Conservation (phyloP, 2,113 vertebrate species). For the Melospiza melodia region DNA sequence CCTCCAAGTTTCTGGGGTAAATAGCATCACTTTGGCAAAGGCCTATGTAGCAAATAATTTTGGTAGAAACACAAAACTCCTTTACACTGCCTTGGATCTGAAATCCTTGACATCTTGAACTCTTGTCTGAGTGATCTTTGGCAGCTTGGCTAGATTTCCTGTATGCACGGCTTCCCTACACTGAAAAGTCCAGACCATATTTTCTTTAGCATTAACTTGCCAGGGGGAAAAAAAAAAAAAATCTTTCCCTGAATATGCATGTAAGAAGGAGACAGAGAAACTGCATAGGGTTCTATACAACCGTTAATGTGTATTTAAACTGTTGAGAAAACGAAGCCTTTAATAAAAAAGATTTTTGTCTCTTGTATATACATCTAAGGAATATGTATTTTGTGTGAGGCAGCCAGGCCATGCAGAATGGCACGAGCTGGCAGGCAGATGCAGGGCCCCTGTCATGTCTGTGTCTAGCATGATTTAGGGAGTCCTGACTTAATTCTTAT, state of each 20-base stretch:
- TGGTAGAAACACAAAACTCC: background rate
- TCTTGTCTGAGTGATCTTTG: background rate
- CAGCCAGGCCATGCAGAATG: background rate
- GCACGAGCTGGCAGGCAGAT: background rate
- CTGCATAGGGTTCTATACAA: background rate
- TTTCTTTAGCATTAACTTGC: background rate
- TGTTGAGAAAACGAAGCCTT: conserved; percentile 53
- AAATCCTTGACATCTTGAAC: background rate
- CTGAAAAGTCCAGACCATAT: background rate
- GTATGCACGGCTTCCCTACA: background rate
- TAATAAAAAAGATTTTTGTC: background rate
- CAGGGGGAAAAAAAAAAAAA: background rate
- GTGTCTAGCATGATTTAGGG: background rate
- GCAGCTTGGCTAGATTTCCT: background rate
- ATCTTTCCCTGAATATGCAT: background rate
- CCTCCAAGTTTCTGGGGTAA: background rate
- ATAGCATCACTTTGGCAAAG: background rate
- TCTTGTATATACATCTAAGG: background rate
- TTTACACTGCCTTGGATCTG: background rate
- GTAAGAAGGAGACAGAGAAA: background rate
- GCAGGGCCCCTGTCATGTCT: background rate
- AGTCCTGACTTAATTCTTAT: background rate
- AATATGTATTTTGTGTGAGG: background rate
- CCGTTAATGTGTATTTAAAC: background rate
- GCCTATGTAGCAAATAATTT: background rate